Base-by-base conservation (phyloP, 1,140 invertebrate species). In the Heliconius eleuchia region DNA sequence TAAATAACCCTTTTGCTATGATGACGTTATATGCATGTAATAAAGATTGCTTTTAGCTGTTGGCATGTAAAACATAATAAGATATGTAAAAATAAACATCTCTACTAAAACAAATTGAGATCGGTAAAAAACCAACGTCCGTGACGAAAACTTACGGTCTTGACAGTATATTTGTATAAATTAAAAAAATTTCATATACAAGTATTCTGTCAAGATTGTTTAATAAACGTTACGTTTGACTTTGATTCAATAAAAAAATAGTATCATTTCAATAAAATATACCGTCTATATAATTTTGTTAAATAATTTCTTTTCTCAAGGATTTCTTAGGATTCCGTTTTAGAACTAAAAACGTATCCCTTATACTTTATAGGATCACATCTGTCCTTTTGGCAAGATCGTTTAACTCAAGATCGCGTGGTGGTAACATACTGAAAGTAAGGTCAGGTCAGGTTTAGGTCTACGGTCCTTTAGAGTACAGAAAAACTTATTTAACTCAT, bases 61-160 rank as follows among this genome's bases (percentile, higher is more conserved):
- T 66, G 60, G 60, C 60, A 66, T 60, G n/a, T 66, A 66, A 66
- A 30, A 66, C 27, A 66, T 66, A 66, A 30, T 66, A 66, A 66
- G 60, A 66, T 16, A 30, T 66, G 60, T 66, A 66, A 66, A 66
- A 66, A 66, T 66, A 66, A 66, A 66, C 60, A 66, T 66, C 27
- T 66, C 60, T 16, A 27, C 27, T 66, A 30, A 66, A 66, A 66
- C 60, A 66, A 66, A 66, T 66, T 66, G 60, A 16, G 60, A 27
- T 66, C 27, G 11, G 23, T 66, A 66, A 66, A 66, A 34, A 30
- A 27, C 60, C 1, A 66, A 30, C 60, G 60, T 66, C 60, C 60
- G 60, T 66, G 60, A 30, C 60, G 30, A 66, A 66, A 66, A 66
- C 11, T 66, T n/a, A 66, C 60, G 60, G 3, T 66, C 60, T 66